These are phyloP conservation scores for Laticauda laticaudata DNA, from an alignment of 2,113 vertebrate species.

Conservation along the genomic window DNA sequence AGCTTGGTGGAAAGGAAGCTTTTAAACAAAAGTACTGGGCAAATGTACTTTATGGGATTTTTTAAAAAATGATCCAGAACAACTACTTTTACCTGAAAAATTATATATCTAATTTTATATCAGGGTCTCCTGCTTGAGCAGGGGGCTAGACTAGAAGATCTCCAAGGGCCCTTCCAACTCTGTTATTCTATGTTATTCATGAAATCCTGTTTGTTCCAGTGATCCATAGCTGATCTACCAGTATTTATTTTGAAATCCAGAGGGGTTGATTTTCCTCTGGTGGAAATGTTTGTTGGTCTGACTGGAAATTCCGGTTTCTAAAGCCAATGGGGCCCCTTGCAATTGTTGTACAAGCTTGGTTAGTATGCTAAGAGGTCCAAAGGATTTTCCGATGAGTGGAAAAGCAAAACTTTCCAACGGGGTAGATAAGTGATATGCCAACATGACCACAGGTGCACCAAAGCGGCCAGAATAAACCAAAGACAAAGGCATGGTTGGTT, in stretches of 20 bases:
- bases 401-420: background rate
- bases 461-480: background rate
- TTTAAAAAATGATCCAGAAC: background rate
- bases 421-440: background rate
- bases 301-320: background rate
- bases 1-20: background rate
- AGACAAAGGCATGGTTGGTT: background rate
- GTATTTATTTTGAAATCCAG: background rate
- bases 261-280: too few relatives aligned
- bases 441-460: background rate
- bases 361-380: background rate
- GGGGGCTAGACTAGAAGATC: background rate
- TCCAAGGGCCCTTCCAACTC: background rate
- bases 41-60: background rate
- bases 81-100: background rate
- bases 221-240: background rate
- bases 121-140: background rate
- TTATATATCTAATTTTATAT: background rate
- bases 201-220: background rate
- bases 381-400: background rate
- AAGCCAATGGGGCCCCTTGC: background rate
- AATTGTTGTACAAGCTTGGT: background rate
- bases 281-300: background rate
- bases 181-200: background rate
- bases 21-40: background rate